A percentile compares a stretch with the other conserved stretches of the same genome.
These are phyloP conservation scores for Acestrorhynchus altus DNA, from an alignment of 2,797 vertebrate genomes.

Conservation along the genomic window DNA sequence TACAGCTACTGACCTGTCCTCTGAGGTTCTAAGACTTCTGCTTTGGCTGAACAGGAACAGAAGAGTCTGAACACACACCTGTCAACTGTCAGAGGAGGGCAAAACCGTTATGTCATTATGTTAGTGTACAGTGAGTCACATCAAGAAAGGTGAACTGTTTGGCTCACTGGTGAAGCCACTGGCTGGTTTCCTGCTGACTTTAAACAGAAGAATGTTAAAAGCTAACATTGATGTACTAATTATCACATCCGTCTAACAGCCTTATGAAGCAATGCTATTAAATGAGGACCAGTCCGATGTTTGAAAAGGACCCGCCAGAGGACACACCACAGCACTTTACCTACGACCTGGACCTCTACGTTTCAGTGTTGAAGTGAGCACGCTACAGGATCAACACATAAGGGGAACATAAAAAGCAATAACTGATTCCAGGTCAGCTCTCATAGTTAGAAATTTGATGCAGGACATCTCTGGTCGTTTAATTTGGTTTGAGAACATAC, in stretches of 20 bases:
- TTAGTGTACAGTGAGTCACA: not conserved
- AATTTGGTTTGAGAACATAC: not conserved
- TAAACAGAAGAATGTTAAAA: not conserved
- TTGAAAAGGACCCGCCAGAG: not conserved
- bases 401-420: not conserved
- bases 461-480: not conserved
- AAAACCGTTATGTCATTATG: not conserved
- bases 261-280: not conserved
- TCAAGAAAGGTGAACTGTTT: not conserved
- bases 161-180: not conserved
- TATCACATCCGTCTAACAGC: not conserved
- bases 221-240: not conserved
- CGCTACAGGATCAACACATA: not conserved
- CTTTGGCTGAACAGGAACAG: not conserved
- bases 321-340: not conserved
- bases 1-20: slow-evolving; percentile 8
- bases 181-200: slow-evolving; percentile 3
- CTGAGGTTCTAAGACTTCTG: not conserved
- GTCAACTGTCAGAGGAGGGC: not conserved
- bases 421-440: not conserved
- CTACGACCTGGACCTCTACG: not conserved
- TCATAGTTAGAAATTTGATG: not conserved
- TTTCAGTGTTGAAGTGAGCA: not conserved
- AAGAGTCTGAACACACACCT: not conserved
- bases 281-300: not conserved